phyloP scores from a whole-genome alignment of 1,140 invertebrate species.

The Leptinotarsa undecemlineata region DNA sequence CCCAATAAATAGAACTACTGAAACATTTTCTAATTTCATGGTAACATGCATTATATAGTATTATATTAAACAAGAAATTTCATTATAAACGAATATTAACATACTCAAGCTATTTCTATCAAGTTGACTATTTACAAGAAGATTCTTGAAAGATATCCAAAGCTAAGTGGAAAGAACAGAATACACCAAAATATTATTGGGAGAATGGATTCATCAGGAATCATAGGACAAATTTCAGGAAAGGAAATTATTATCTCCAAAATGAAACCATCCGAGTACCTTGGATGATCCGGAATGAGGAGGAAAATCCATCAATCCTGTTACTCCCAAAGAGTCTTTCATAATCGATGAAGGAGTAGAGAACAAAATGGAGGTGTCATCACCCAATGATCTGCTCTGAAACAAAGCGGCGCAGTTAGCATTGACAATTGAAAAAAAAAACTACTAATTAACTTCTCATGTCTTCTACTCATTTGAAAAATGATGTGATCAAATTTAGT shows the following conservation, averaged over 20 bases:
- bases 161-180: not conserved
- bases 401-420: slow-evolving; percentile 29
- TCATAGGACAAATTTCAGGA: slow-evolving; percentile 33
- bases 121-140: slow-evolving; percentile 1
- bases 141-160: not conserved
- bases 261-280: slow-evolving; percentile 54
- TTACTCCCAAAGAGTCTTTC: slow-evolving; percentile 62
- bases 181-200: slow-evolving; percentile 4
- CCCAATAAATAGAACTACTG: too few relatives aligned
- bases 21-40: not conserved
- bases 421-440: not conserved
- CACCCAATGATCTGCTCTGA: slow-evolving; percentile 82
- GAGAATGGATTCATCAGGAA: slow-evolving; percentile 17
- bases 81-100: not conserved
- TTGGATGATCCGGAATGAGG: slow-evolving; percentile 49
- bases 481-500: too few relatives aligned
- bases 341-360: slow-evolving; percentile 81
- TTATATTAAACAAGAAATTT: not conserved
- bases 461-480: not conserved
- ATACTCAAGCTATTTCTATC: not conserved
- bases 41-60: not conserved
- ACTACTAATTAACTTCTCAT: not conserved
- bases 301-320: slow-evolving; percentile 50
- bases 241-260: slow-evolving; percentile 50
- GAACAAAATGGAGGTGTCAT: slow-evolving; percentile 78